Percentiles rank a stretch among this genome's conserved stretches.
Conservation (phyloP, 2,113 vertebrate species). For the cattle (Bos taurus) region ARS-UCD2.0 NC_037331.1:6884001-6884500, state of each 20-base stretch:
- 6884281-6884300: not conserved
- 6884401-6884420: not conserved
- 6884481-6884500: not conserved
- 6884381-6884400: not conserved
- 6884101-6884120: not conserved
- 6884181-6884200: not conserved
- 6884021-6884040: not conserved
- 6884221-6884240: not conserved
- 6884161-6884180: not conserved
- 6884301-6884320: not conserved
- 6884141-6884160: not conserved
- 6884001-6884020: not conserved
- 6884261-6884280: not conserved
- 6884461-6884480: not conserved
- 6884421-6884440: not conserved
- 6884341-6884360: not conserved
- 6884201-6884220: not conserved
- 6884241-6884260: not conserved
- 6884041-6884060: not conserved
- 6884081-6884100: not conserved
- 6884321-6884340: not conserved
- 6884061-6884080: not conserved
- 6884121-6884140: not conserved
- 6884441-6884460: not conserved
- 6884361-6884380: not conserved